Evolutionary conservation across 2,113 vertebrate genomes (phyloP), one percentile per base, ranked within the genome.

Genomic region (Mormyrus iriodes): DNA sequence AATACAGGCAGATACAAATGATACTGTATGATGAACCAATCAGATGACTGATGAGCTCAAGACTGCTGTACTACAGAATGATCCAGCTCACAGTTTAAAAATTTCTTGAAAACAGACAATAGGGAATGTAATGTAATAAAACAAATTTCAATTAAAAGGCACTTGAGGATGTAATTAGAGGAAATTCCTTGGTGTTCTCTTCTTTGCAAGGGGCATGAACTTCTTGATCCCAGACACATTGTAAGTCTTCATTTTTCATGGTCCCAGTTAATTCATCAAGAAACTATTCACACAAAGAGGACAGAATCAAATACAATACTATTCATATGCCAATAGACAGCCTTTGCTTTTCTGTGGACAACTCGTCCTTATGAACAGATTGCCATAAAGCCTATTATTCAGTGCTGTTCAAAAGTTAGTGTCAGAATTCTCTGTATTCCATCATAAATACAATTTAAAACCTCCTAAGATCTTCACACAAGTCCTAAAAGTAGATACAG

Each of bases 181-280:
- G 85, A 51, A 39, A 13, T 31, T 31, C 48, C 46, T 51, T 86
- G 48, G n/a, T 84, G 82, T n/a, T 84, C 44, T 49, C 84, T n/a
- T 48, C 5, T 52, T 19, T 31, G n/a, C 84, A 42, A 3, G 15
- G 48, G 31, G 21, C 42, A 83, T 83, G 42, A 44, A 3, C 52
- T 31, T 58, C n/a, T 21, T 19, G 4, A 12, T 52, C 49, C 52
- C 86, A 21, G 48, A 61, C 51, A 58, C 51, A 24, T 55, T 24
- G 7, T 1, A 53, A 31, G n/a, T 86, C 85, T 53, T 86, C 44
- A 84, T 48, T 13, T 84, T 48, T n/a, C 82, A 3, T 27, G 21
- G 82, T 44, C 86, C 52, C 49, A 35, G 5, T 61, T 87, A 87
- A 87, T 31, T 87, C 19, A 87, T 87, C 31, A 87, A 21, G 86